phyloP scores from a whole-genome alignment of 2,113 vertebrate genomes.

The Phalacrocorax brasilianus region DNA sequence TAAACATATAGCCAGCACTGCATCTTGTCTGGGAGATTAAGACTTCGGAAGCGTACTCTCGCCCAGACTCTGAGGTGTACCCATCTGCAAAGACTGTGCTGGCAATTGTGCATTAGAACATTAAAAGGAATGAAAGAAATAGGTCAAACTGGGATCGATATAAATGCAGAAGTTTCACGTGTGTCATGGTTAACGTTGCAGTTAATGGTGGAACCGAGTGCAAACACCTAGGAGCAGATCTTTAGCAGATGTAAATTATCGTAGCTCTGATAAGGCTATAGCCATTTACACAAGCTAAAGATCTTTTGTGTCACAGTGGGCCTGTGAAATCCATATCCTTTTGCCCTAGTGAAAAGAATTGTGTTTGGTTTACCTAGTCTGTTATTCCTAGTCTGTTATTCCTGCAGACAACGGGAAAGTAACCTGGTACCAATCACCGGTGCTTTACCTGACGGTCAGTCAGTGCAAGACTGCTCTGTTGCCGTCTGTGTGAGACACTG shows the following conservation, averaged over 20 bases:
- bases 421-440: background rate
- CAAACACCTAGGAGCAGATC: background rate
- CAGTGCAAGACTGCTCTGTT: background rate
- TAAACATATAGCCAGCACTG: background rate
- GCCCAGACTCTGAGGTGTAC: background rate
- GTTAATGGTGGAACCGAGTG: background rate
- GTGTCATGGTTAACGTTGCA: background rate
- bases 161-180: background rate
- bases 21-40: background rate
- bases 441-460: constrained; percentile 2
- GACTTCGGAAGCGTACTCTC: background rate
- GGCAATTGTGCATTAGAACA: background rate
- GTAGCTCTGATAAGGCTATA: background rate
- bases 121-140: background rate
- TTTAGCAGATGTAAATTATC: background rate
- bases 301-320: background rate
- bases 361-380: background rate
- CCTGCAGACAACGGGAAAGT: background rate
- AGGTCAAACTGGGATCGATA: background rate
- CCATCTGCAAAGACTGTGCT: background rate
- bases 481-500: background rate
- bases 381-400: background rate
- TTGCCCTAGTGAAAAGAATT: background rate
- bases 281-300: background rate
- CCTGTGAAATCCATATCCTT: background rate